These are phyloP conservation scores for Trilocha varians DNA, from an alignment of 2,888 invertebrate genomes.

Conservation along the genomic window DNA sequence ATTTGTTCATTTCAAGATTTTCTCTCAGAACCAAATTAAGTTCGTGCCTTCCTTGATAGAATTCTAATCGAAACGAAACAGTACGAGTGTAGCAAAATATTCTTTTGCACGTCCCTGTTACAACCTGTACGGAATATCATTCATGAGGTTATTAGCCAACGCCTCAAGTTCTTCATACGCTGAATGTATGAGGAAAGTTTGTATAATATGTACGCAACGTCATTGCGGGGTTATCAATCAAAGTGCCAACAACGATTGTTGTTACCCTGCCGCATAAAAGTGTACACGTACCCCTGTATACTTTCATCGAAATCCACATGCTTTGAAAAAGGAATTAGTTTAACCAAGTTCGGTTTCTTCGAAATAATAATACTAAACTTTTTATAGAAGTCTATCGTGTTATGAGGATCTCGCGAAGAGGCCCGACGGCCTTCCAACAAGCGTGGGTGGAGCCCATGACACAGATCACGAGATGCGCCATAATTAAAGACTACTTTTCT, in stretches of 20 bases:
- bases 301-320: background rate
- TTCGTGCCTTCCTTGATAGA: conserved; percentile 7
- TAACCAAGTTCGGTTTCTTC: no score
- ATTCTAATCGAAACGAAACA: background rate
- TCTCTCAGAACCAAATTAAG: conserved; percentile 21
- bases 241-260: conserved; percentile 55
- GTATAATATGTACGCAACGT: conserved; percentile 41
- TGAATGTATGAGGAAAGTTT: conserved; percentile 22
- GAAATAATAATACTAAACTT: no score
- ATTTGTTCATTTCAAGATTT: conserved; percentile 26
- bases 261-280: conserved; percentile 35
- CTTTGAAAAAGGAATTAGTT: no score
- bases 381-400: conserved; percentile 28
- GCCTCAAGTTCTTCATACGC: conserved; percentile 14
- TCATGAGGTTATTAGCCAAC: background rate
- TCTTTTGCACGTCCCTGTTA: background rate
- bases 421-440: conserved; percentile 56
- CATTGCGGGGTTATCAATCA: conserved; percentile 58
- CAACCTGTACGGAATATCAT: background rate
- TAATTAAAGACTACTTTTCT: conserved; percentile 53
- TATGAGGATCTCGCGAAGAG: conserved; percentile 36
- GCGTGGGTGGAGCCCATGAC: conserved; percentile 70
- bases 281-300: conserved; percentile 29
- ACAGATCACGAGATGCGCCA: conserved; percentile 57
- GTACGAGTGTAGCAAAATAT: background rate